These are phyloP conservation scores for Silurus lanzhouensis DNA, from an alignment of 2,797 vertebrate genomes.

Conservation along the genomic window DNA sequence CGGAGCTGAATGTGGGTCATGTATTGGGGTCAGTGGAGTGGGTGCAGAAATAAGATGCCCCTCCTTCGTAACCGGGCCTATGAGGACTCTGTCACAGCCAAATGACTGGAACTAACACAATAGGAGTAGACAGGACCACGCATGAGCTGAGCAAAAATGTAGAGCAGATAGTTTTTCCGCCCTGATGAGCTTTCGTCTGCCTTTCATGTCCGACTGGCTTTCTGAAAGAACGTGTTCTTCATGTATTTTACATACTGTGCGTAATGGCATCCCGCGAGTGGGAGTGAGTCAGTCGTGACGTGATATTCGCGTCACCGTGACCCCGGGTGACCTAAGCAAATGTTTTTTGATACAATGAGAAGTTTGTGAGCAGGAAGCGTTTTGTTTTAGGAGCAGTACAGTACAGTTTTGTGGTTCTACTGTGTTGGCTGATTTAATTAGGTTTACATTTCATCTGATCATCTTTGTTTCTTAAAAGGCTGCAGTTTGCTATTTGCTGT, in stretches of 20 bases:
- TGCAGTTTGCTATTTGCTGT: slow-evolving; percentile 8
- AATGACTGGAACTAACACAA: slow-evolving; percentile 59
- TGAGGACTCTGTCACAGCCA: slow-evolving; percentile 50
- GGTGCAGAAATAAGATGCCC: slow-evolving; percentile 41
- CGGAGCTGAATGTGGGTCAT: slow-evolving; percentile 54
- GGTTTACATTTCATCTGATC: slow-evolving; percentile 45
- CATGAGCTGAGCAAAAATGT: slow-evolving; percentile 36
- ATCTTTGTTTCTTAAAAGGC: slow-evolving; percentile 37
- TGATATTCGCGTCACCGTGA: slow-evolving; percentile 14
- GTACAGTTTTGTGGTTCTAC: slow-evolving; percentile 13
- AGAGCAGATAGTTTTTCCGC: slow-evolving; percentile 33
- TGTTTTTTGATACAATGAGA: slow-evolving; percentile 45
- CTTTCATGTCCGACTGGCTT: slow-evolving; percentile 46
- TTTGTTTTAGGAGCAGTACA: slow-evolving; percentile 32
- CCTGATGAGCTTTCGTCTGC: slow-evolving; percentile 18
- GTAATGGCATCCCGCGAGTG: slow-evolving; percentile 46
- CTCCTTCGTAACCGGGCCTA: slow-evolving; percentile 35
- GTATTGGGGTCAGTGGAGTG: slow-evolving; percentile 58
- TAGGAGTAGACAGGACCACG: slow-evolving; percentile 21
- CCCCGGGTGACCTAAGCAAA: slow-evolving; percentile 42
- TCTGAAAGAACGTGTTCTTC: slow-evolving; percentile 50
- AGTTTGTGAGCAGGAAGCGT: slow-evolving; percentile 38
- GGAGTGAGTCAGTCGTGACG: slow-evolving; percentile 44
- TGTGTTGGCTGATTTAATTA: slow-evolving; percentile 26
- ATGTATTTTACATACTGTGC: slow-evolving; percentile 48